Evolutionary conservation across 2,113 vertebrate species (phyloP).

Genomic region (Pogonocichla stellata): DNA sequence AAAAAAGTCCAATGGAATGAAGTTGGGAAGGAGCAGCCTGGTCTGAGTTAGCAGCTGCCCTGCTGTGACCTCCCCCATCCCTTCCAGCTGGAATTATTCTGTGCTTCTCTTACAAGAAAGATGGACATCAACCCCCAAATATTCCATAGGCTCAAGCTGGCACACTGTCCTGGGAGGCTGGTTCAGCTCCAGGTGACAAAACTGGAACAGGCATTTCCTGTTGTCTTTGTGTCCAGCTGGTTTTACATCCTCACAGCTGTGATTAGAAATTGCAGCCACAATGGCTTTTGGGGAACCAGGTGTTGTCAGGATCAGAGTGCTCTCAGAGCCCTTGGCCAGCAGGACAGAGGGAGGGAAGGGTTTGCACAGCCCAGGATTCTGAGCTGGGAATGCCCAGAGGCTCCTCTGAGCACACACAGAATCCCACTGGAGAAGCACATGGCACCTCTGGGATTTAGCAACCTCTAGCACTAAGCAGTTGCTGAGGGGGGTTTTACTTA

Average conservation of each 20-base stretch:
- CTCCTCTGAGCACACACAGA: too few species aligned
- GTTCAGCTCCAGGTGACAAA: background rate
- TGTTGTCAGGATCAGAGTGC: background rate
- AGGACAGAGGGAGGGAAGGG: background rate
- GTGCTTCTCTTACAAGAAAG: background rate
- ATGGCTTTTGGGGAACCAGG: background rate
- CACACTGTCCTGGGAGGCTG: background rate
- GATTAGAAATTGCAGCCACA: background rate
- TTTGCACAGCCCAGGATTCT: rapidly evolving
- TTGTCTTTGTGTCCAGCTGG: background rate
- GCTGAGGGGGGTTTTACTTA: background rate
- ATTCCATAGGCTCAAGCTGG: rapidly evolving
- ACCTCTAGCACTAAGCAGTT: background rate
- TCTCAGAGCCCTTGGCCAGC: background rate
- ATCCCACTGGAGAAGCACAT: background rate
- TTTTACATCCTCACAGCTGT: background rate
- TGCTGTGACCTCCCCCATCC: background rate
- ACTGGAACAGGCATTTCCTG: background rate
- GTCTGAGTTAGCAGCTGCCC: background rate
- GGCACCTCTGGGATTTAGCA: background rate
- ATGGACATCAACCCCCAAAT: background rate
- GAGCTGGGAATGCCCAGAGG: background rate
- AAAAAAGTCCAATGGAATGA: background rate
- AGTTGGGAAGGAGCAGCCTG: background rate
- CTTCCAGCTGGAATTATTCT: background rate